Evolutionary conservation across 2,888 invertebrate genomes (phyloP).

Genomic region (Lissonota sp.): DNA sequence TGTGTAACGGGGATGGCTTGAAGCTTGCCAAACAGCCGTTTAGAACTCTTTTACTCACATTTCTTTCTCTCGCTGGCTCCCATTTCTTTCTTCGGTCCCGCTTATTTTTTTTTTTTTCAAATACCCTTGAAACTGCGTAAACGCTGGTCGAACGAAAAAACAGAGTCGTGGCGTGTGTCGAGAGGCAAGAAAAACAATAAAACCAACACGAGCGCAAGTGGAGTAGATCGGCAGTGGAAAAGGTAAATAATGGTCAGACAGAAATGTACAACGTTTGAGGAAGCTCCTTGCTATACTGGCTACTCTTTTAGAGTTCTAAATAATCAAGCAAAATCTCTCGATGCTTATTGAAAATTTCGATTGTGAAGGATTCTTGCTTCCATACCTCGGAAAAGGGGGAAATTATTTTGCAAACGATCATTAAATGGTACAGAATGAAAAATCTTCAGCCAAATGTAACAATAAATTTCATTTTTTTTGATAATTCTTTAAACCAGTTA

Average conservation of each 20-base stretch:
- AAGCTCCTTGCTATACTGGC: too few species aligned
- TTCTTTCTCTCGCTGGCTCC: background rate
- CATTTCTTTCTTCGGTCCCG: background rate
- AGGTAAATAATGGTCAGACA: background rate
- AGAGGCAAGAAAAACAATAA: background rate
- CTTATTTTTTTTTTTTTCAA: background rate
- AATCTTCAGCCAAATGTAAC: too few species aligned
- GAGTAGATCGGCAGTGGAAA: background rate
- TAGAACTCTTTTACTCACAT: slow-evolving; percentile 14
- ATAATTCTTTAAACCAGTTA: background rate
- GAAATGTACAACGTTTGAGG: background rate
- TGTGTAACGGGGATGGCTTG: slow-evolving; percentile 6
- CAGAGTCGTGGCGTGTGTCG: background rate
- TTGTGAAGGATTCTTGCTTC: too few species aligned
- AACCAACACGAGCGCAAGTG: background rate
- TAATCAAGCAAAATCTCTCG: too few species aligned
- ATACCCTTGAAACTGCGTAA: slow-evolving; percentile 5
- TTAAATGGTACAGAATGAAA: too few species aligned
- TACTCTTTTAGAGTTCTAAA: too few species aligned
- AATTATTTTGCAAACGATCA: too few species aligned
- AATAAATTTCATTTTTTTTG: slow-evolving; percentile 2
- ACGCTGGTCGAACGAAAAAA: background rate
- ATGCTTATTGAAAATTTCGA: too few species aligned
- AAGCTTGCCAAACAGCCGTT: slow-evolving; percentile 35
- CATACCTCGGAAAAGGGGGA: too few species aligned